Percentiles rank a stretch among this genome's conserved stretches.
phyloP scores from a whole-genome alignment of 2,797 vertebrate genomes.

The Myripristis jacobus region DNA sequence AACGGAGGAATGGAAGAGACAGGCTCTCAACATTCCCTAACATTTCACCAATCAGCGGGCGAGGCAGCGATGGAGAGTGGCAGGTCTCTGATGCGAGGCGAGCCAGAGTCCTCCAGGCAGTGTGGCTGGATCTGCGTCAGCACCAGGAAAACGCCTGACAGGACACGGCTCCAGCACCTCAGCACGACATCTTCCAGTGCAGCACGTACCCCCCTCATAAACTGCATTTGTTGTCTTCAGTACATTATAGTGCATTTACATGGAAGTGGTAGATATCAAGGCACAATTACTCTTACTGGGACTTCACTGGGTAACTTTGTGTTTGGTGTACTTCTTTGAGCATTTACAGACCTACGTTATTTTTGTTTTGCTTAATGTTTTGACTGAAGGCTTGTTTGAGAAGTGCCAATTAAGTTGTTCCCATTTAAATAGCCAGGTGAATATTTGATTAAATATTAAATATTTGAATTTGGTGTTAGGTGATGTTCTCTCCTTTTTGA shows the following conservation, averaged over 20 bases:
- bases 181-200: constrained; percentile 43
- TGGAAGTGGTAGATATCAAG: no score
- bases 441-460: no score
- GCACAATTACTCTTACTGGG: no score
- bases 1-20: constrained; percentile 67
- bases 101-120: constrained; percentile 71
- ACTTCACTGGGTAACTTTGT: no score
- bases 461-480: no score
- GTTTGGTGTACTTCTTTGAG: no score
- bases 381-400: no score
- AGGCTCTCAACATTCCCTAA: constrained; percentile 63
- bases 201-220: constrained; percentile 32
- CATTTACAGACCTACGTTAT: no score
- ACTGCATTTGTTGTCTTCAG: neutral
- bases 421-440: no score
- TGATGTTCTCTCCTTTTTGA: no score
- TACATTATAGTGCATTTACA: neutral
- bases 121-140: constrained; percentile 69
- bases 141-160: constrained; percentile 61
- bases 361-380: no score
- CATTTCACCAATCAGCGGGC: constrained; percentile 58
- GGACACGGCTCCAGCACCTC: constrained; percentile 48
- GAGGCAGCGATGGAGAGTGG: constrained; percentile 70
- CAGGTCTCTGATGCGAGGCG: constrained; percentile 75
- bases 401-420: no score